phyloP scores from a whole-genome alignment of 2,113 vertebrate species.

The Parotia lawesii region DNA sequence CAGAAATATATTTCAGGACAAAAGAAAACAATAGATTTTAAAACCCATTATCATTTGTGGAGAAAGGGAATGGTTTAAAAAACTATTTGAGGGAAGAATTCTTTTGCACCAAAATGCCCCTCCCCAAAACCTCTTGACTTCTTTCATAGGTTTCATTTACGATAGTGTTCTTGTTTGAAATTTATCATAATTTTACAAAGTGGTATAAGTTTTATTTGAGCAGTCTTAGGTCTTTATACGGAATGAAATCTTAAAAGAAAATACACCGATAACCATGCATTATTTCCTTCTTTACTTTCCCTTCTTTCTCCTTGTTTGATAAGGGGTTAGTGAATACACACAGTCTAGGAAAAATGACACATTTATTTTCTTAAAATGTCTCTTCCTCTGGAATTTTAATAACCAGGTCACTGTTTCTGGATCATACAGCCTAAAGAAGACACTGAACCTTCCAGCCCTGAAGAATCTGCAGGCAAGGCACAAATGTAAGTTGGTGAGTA shows the following conservation, averaged over 20 bases:
- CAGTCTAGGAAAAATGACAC: background rate
- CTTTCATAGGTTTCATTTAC: background rate
- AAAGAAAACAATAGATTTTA: background rate
- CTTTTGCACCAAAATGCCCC: accelerated
- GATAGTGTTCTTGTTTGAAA: background rate
- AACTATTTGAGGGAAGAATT: background rate
- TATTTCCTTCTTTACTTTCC: background rate
- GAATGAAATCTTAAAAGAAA: background rate
- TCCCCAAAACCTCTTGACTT: accelerated
- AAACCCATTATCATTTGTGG: accelerated
- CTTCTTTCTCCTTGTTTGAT: background rate
- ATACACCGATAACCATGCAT: accelerated
- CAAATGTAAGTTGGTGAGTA: background rate
- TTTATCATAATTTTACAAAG: background rate
- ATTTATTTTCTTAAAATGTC: background rate
- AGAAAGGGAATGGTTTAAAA: background rate
- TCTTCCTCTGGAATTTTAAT: background rate
- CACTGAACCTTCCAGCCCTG: background rate
- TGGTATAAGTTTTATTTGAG: background rate
- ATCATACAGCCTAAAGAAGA: background rate
- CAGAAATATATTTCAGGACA: background rate
- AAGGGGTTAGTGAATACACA: background rate
- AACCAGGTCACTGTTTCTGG: background rate
- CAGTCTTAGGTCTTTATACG: background rate
- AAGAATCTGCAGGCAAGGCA: background rate